These are phyloP conservation scores for Tauraco erythrolophus DNA, from an alignment of 2,113 vertebrate species.

Conservation along the genomic window DNA sequence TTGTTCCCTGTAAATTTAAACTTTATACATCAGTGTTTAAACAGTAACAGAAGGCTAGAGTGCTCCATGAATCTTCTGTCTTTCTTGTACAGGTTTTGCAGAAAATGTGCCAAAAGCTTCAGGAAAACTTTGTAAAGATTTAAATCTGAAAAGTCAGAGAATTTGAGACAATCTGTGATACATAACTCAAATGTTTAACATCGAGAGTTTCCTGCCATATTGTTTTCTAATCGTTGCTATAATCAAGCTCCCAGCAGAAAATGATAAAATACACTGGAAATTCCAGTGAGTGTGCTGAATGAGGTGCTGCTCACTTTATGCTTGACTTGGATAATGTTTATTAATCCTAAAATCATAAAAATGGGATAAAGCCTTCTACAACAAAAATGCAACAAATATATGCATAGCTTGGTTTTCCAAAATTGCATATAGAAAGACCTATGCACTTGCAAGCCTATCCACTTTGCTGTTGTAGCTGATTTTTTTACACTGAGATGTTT, in stretches of 20 bases:
- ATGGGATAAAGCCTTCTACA: background rate
- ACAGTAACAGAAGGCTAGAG: background rate
- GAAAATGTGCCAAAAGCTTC: slow-evolving; percentile 11
- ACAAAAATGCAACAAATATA: background rate
- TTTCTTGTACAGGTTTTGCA: background rate
- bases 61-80: background rate
- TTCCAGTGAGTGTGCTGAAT: background rate
- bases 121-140: slow-evolving; percentile 15
- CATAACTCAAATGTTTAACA: slow-evolving; percentile 34
- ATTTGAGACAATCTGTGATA: slow-evolving; percentile 22
- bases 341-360: slow-evolving; percentile 46
- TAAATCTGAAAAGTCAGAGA: slow-evolving; percentile 25
- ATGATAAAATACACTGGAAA: slow-evolving; percentile 12
- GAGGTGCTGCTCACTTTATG: slow-evolving; percentile 36
- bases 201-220: slow-evolving; percentile 30
- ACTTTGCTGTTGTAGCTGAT: background rate
- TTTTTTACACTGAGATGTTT: background rate
- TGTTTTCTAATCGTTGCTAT: slow-evolving; percentile 47
- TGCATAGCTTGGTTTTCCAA: background rate
- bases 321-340: slow-evolving; percentile 5
- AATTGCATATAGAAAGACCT: background rate
- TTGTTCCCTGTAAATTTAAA: slow-evolving; percentile 29
- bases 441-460: background rate
- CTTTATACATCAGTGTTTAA: slow-evolving; percentile 3
- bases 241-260: slow-evolving; percentile 21